phyloP scores from a whole-genome alignment of 2,797 vertebrate species.

The Atherinosoma microstoma region DNA sequence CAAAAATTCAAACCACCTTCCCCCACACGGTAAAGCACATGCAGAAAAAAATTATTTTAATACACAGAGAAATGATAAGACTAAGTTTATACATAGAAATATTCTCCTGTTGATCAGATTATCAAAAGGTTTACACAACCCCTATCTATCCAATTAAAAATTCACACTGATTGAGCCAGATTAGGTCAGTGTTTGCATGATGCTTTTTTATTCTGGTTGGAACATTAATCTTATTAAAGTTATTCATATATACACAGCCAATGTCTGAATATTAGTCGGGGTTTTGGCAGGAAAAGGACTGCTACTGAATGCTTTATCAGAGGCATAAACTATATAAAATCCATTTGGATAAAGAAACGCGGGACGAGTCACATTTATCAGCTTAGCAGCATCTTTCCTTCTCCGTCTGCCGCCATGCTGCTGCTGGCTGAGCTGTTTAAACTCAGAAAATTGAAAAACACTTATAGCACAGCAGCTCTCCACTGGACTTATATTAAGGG shows the following conservation, averaged over 20 bases:
- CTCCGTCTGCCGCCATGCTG: background rate
- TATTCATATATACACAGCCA: background rate
- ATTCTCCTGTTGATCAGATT: background rate
- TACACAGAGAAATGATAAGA: too few species aligned
- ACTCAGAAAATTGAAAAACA: background rate
- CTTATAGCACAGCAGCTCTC: conserved; percentile 14
- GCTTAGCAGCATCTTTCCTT: background rate
- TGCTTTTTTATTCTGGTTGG: background rate
- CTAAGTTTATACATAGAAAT: background rate
- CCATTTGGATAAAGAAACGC: background rate
- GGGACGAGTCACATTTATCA: background rate
- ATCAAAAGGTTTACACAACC: background rate
- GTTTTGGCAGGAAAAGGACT: too few species aligned
- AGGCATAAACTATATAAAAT: too few species aligned
- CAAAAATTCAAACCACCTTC: too few species aligned
- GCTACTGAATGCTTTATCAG: background rate
- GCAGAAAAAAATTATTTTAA: too few species aligned
- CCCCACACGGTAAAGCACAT: background rate
- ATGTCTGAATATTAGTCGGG: too few species aligned
- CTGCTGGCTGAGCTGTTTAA: background rate
- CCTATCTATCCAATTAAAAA: background rate
- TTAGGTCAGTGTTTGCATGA: background rate
- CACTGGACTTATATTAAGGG: conserved; percentile 12
- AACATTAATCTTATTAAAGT: background rate
- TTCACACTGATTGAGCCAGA: background rate